Percentiles rank a stretch among this genome's conserved stretches.
These are phyloP conservation scores for Buteo buteo DNA, from an alignment of 2,113 vertebrate species.

Conservation along the genomic window DNA sequence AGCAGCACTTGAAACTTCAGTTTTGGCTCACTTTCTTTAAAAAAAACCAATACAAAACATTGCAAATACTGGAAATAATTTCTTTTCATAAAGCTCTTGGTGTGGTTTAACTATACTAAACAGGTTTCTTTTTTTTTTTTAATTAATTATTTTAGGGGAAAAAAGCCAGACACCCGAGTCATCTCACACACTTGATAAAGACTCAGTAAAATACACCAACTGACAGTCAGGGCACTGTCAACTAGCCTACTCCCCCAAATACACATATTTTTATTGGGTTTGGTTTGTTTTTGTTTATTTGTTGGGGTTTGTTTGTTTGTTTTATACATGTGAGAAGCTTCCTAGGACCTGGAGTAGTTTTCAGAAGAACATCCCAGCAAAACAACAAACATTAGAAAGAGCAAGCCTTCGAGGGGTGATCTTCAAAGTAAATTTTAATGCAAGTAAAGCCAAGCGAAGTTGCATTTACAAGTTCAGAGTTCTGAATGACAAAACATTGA, in stretches of 20 bases:
- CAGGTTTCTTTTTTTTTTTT: not conserved
- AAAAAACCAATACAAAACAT: not conserved
- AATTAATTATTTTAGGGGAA: not conserved
- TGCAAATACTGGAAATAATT: not conserved
- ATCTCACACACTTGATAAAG: not conserved
- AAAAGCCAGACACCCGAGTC: not conserved
- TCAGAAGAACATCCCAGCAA: not conserved
- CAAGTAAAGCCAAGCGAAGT: not conserved
- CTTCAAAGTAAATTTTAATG: not conserved
- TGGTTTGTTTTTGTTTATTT: too few relatives aligned
- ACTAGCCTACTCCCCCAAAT: not conserved
- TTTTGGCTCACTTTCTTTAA: not conserved
- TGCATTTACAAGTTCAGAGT: not conserved
- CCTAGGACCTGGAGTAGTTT: not conserved
- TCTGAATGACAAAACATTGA: not conserved
- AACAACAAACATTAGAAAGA: not conserved
- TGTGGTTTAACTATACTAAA: not conserved
- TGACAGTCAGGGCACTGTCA: not conserved
- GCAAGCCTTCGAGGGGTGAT: not conserved
- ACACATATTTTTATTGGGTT: not conserved
- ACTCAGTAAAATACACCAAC: not conserved
- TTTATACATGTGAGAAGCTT: not conserved
- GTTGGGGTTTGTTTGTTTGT: too few relatives aligned
- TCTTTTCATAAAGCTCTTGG: not conserved
- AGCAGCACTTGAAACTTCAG: not conserved